Evolutionary conservation across 2,888 invertebrate genomes (phyloP), one percentile per base, ranked within the genome.

Genomic region (Mesopsocus fuscifrons): DNA sequence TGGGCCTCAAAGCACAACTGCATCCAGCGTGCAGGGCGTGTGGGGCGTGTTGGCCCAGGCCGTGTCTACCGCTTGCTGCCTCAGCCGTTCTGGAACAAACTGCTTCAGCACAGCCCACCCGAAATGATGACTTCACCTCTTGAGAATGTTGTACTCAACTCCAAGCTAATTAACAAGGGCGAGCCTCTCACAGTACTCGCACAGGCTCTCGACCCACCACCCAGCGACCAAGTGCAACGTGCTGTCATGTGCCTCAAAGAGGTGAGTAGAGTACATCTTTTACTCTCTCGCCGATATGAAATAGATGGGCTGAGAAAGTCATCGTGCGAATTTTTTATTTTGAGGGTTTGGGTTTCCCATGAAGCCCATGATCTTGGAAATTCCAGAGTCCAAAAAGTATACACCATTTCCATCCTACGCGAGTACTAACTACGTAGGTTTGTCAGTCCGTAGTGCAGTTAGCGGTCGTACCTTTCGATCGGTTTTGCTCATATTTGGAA

Each of bases 1-100:
- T 95, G 94, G 94, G 87, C 92, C 0, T 81, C 91, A 1, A 80
- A 83, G 55, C 75, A 80, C 1, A 92, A 83, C 60, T 91, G 89
- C 55, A 75, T 72, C 21, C 95, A 95, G 63, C 71, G 95, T 43
- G 74, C 80, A 34, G 95, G 95, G 2, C 75, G 95, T 47, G 84
- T 87, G 43, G 95, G 95, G 1, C 73, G 95, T 50, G 79, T 91
- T 5, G 69, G 80, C 44, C 74, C 78, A 53, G 92, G 87, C 0
- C 66, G 85, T 51, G 87, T 89, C 3, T 95, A 88, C 60, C 66
- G 92, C 43, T 67, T 91, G 48, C 73, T 91, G 0, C 64, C 71
- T 0, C 65, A 69, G 49, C 53, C 58, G 20, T 79, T 82, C 55
- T 89, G 78, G 57, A 58, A 67, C 11, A 71, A 70, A 60, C 51